These are phyloP conservation scores for Sceloporus undulatus DNA, from an alignment of 2,113 vertebrate genomes.

Conservation along the genomic window DNA sequence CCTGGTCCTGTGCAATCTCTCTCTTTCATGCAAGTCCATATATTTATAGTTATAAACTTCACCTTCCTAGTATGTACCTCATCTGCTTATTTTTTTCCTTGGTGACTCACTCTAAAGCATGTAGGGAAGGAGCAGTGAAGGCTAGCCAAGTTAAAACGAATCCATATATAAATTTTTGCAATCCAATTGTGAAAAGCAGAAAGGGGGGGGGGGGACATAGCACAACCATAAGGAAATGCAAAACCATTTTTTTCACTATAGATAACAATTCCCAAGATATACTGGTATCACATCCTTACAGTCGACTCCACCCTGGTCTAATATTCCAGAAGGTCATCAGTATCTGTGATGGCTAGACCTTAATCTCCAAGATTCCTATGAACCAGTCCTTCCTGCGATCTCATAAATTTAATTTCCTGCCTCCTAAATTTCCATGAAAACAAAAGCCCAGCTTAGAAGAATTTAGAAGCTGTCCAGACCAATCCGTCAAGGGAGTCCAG, in stretches of 20 bases:
- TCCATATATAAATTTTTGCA: background rate
- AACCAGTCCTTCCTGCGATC: constrained; percentile 20
- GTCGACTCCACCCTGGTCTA: constrained; percentile 11
- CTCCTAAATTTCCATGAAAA: constrained; percentile 47
- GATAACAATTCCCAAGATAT: background rate
- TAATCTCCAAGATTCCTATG: constrained; percentile 38
- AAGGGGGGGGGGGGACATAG: background rate
- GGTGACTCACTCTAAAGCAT: constrained; percentile 36
- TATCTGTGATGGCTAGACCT: constrained; percentile 1
- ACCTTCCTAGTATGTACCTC: background rate
- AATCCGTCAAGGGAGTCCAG: background rate
- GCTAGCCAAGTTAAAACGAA: background rate
- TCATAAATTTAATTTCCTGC: constrained; percentile 54
- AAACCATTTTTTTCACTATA: constrained; percentile 35
- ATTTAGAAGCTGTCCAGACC: constrained; percentile 31
- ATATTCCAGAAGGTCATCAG: background rate
- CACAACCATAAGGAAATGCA: constrained; percentile 2
- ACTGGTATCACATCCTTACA: background rate
- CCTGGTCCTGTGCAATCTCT: background rate
- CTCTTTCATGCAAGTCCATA: constrained; percentile 8
- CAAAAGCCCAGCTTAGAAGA: constrained; percentile 24
- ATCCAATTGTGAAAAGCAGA: constrained; percentile 30
- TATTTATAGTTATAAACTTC: background rate
- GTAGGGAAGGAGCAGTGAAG: background rate
- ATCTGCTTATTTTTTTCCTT: background rate